Evolutionary conservation across 2,113 vertebrate species (phyloP), one percentile per base, ranked within the genome.

Genomic region (Hemiprocne comata): DNA sequence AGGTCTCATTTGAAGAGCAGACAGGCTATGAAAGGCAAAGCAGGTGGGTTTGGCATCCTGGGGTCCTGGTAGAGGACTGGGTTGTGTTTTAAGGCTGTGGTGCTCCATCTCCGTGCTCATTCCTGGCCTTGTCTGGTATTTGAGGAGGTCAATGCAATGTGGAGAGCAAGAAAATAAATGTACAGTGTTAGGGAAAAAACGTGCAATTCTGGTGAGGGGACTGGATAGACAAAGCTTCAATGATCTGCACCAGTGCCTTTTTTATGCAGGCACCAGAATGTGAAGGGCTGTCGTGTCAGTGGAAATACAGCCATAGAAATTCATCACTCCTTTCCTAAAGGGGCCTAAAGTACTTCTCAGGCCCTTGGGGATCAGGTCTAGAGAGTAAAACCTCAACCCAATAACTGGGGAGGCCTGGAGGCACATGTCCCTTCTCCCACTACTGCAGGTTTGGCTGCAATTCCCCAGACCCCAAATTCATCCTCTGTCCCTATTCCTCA

Each of bases 41-140:
- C 6, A 5, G 0, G 0, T 20, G 50, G 38, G 21, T 46, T 83
- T 48, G 86, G 51, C 13, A 15, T 58, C 20, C 36, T 20, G 6
- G 34, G 48, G 51, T 53, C 31, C 33, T 44, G 33, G 18, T 15
- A 4, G 57, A 64, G 54, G 62, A 48, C 6, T 20, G 11, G 42
- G 33, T 17, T 73, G 19, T 65, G 51, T 25, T 6, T 6, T 17
- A 15, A 55, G 17, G 26, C 10, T 8, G 7, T 42, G 50, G 25
- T 60, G 17, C 50, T 73, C 44, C 23, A 2, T 20, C 57, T 20
- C n/a, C 34, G 24, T 21, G 33, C 34, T 46, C 2, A 0, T 53
- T 58, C 24, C 26, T 57, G 48, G 38, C 13, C 16, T 69, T 5
- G 12, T 8, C 46, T 40, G 42, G 36, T 29, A 2, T 53, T n/a